Evolutionary conservation across 2,113 vertebrate species (phyloP), one percentile per base, ranked within the genome.

Genomic region (Neolamprologus variostigma): DNA sequence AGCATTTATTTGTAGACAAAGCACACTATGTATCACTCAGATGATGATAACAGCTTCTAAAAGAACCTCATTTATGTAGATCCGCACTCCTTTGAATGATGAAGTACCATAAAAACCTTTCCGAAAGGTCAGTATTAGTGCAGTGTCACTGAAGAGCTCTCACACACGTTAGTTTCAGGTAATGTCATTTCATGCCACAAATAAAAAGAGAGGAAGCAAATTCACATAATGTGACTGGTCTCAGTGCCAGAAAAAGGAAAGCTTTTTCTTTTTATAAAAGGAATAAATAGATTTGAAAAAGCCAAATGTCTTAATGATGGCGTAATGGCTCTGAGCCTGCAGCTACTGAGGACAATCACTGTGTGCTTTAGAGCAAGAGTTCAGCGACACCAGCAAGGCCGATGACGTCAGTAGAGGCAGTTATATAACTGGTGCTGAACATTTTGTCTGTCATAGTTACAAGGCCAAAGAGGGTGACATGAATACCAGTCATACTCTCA

Each of bases 381-480:
- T 91, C 89, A 90, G 88, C 85, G 71, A 85, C 92, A 91, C 93
- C 91, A 88, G 91, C 79, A 61, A 94, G 89, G 90, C 84, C 9
- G 76, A 92, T 96, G 95, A 95, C 94, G 94, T 95, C 83, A 85
- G 92, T 92, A 37, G 78, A 73, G 84, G 63, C 55, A 63, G 93
- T 96, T 96, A 96, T 93, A 96, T 96, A 97, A 96, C 93, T n/a
- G 9, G 80, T 89, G 90, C 91, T 94, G 94, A 96, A 96, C 95
- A 95, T 94, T 95, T 95, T 91, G 91, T 96, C 93, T 96, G 95
- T 95, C 95, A 94, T 86, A 93, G 94, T 89, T 93, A 87, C 88
- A 95, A 94, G 94, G 96, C 95, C 94, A 94, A 86, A 91, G 87
- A 87, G 93, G 89, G 90, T 93, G 89, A 95, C 91, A 96, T 87